Conservation (phyloP, 2,113 vertebrate species). For the Colistium nudipinnis region DNA sequence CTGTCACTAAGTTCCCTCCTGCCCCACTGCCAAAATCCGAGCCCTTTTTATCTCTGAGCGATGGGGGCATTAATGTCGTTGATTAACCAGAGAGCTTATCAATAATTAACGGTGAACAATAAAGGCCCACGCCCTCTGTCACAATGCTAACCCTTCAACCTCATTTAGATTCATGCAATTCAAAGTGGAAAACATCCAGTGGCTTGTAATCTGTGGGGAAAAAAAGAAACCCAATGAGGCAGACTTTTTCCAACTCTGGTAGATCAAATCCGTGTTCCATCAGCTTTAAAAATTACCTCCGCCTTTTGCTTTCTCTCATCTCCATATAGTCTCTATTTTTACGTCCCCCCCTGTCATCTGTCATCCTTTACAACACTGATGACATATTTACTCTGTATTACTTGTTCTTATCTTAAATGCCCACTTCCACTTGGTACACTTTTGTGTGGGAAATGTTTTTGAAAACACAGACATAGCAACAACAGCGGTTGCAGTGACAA, state of each 20-base stretch:
- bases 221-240: conserved; percentile 25
- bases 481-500: neutral
- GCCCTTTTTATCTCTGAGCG: conserved; percentile 42
- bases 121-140: conserved; percentile 64
- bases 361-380: neutral
- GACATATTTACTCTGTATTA: neutral
- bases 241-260: neutral
- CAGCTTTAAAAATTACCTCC: no score
- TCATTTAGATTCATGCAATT: conserved; percentile 52
- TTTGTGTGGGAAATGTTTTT: neutral
- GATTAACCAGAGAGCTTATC: conserved; percentile 69
- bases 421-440: neutral
- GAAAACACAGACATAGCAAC: neutral
- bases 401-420: no score
- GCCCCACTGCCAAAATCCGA: conserved; percentile 4
- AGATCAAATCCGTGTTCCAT: conserved; percentile 36
- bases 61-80: conserved; percentile 58
- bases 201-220: conserved; percentile 30
- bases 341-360: neutral
- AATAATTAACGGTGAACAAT: conserved; percentile 77
- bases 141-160: conserved; percentile 58
- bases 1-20: neutral
- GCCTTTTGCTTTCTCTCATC: conserved; percentile 2
- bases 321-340: neutral
- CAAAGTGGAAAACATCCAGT: conserved; percentile 31